Conservation (phyloP, 2,113 vertebrate genomes). For the Oreocharis arfaki region DNA sequence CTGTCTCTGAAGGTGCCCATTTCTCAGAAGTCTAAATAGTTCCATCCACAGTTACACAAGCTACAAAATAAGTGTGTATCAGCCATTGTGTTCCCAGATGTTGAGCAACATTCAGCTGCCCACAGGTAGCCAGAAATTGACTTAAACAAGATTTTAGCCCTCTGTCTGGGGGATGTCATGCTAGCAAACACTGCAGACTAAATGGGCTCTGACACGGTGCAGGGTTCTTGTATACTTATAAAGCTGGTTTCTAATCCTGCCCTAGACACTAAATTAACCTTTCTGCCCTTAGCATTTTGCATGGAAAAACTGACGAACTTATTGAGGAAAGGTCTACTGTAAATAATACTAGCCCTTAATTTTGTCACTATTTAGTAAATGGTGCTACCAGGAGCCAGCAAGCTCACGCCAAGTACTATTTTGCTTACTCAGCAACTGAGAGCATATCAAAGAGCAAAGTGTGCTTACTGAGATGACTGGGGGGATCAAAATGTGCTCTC, state of each 20-base stretch:
- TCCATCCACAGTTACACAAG: background rate
- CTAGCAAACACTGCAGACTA: background rate
- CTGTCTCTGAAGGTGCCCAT: background rate
- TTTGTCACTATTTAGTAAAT: conserved; percentile 6
- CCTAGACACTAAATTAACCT: background rate
- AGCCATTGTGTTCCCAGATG: background rate
- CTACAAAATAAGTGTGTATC: background rate
- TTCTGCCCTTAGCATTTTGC: background rate
- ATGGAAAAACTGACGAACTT: background rate
- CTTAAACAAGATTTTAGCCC: background rate
- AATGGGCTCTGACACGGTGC: background rate
- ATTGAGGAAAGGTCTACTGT: background rate
- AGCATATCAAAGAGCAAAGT: background rate
- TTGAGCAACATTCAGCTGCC: background rate
- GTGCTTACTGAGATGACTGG: background rate
- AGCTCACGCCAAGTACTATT: background rate
- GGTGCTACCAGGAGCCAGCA: background rate
- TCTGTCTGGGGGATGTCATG: background rate
- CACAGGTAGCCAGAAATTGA: background rate
- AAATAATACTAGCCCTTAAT: background rate
- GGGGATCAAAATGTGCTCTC: background rate
- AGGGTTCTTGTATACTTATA: background rate
- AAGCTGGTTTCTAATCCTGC: background rate
- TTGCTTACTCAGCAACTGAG: background rate
- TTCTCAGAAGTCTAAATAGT: background rate